These are phyloP conservation scores for Enteromius unitaeniatus DNA, from an alignment of 2,797 vertebrate genomes.

Conservation along the genomic window DNA sequence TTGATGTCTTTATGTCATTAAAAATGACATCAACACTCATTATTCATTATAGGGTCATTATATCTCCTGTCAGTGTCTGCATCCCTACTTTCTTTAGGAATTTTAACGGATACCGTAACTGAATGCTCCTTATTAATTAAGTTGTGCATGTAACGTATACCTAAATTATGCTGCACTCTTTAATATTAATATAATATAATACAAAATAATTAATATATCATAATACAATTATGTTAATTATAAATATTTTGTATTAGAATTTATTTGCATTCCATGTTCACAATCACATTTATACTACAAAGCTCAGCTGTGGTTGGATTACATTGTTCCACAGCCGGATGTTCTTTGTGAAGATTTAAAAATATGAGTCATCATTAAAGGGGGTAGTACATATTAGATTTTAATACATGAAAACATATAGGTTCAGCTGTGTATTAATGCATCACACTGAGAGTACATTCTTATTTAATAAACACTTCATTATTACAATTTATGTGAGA, in stretches of 20 bases:
- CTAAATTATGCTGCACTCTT: neutral
- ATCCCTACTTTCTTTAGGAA: slow-evolving; percentile 7
- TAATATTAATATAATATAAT: neutral
- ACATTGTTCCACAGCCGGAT: neutral
- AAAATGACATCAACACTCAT: neutral
- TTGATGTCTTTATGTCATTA: neutral
- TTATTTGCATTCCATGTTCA: slow-evolving; percentile 21
- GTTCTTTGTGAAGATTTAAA: neutral
- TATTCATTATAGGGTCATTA: slow-evolving; percentile 24
- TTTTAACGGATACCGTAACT: neutral
- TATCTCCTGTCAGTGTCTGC: neutral
- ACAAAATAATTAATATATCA: neutral
- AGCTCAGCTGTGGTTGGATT: slow-evolving; percentile 29
- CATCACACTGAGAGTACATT: neutral
- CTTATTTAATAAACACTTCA: slow-evolving; percentile 47
- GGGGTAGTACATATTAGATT: slow-evolving; percentile 30
- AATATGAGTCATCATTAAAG: slow-evolving; percentile 48
- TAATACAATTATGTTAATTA: neutral
- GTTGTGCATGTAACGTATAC: neutral
- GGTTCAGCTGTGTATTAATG: neutral
- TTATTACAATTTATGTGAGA: neutral
- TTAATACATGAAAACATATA: neutral
- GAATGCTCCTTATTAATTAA: neutral
- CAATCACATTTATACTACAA: neutral
- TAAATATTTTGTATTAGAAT: neutral